Conservation (phyloP, 30 jellyfish, hydroid and myxozoan genomes). For the Catostylus mosaicus region DNA sequence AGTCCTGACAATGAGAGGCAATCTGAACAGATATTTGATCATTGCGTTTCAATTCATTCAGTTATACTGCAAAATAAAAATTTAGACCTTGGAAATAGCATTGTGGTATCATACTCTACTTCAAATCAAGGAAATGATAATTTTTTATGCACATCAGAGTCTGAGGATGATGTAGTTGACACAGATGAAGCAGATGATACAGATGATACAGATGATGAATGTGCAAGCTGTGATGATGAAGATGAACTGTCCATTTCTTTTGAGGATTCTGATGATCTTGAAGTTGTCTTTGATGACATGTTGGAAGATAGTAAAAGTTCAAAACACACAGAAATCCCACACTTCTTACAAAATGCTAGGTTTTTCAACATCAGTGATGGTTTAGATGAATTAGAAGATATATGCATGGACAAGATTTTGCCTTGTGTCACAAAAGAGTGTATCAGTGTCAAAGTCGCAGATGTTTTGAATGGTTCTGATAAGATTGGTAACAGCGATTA, state of each 20-base stretch:
- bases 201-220: background rate
- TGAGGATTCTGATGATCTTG: slow-evolving; percentile 12
- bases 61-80: background rate
- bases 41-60: background rate
- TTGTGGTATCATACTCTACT: background rate
- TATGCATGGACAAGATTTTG: background rate
- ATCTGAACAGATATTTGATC: background rate
- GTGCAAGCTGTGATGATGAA: background rate
- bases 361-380: background rate
- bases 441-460: background rate
- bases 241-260: background rate
- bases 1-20: no score
- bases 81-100: background rate
- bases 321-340: background rate
- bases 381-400: background rate
- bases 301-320: background rate
- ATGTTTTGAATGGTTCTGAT: background rate
- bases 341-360: background rate
- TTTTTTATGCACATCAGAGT: background rate
- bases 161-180: slow-evolving; percentile 1
- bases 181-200: background rate
- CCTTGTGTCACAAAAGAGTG: slow-evolving; percentile 38
- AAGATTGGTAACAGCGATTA: background rate
- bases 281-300: slow-evolving; percentile 31
- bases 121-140: background rate